phyloP scores from a whole-genome alignment of 2,888 invertebrate genomes.

The Lucinisca nassula region DNA sequence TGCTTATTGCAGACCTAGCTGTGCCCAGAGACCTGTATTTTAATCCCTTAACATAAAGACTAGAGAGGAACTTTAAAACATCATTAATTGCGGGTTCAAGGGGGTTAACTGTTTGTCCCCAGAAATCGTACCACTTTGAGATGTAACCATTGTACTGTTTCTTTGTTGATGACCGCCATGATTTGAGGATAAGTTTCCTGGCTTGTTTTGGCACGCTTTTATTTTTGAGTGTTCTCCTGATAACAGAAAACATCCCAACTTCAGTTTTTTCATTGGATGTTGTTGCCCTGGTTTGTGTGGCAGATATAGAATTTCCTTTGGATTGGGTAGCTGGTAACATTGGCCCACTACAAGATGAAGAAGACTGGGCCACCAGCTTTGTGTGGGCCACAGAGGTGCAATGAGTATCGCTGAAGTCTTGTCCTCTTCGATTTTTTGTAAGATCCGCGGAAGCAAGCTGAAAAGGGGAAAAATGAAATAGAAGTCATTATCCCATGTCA shows the following conservation, averaged over 20 bases:
- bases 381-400: conserved; percentile 50
- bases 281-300: conserved; percentile 29
- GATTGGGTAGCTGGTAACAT: conserved; percentile 22
- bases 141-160: conserved; percentile 58
- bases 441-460: conserved; percentile 20
- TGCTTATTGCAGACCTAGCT: conserved; percentile 49
- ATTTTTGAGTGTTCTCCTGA: conserved; percentile 49
- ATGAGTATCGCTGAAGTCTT: conserved; percentile 32
- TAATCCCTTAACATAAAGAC: conserved; percentile 7
- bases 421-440: conserved; percentile 54
- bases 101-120: no score
- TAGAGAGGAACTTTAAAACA: not conserved
- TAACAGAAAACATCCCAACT: conserved; percentile 54
- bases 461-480: conserved; percentile 55
- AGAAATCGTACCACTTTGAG: conserved; percentile 50
- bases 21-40: conserved; percentile 60
- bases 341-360: conserved; percentile 1
- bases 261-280: conserved; percentile 52
- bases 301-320: conserved; percentile 14
- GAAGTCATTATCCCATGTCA: conserved; percentile 18
- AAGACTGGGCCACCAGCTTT: conserved; percentile 39
- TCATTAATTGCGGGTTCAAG: not conserved
- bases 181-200: conserved; percentile 42
- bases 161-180: conserved; percentile 56
- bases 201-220: conserved; percentile 50